Conservation (phyloP, 2,113 vertebrate species). For the Corythornis cristatus region DNA sequence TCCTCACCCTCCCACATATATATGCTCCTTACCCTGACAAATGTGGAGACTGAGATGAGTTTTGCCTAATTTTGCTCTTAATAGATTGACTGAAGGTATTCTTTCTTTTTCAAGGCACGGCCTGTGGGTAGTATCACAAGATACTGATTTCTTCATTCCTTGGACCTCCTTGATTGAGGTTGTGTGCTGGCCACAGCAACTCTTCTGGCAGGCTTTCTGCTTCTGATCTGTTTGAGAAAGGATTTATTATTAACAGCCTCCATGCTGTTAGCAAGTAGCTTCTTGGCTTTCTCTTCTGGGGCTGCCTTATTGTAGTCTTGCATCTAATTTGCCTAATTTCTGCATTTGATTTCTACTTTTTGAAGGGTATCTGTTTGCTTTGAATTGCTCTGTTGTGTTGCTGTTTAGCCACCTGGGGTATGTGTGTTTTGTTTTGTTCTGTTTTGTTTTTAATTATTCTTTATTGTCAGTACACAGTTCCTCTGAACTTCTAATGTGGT, state of each 20-base stretch:
- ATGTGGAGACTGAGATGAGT: background rate
- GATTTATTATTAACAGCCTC: background rate
- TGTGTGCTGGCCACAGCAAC: background rate
- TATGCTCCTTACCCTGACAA: background rate
- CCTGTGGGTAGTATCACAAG: background rate
- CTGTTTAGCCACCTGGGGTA: slow-evolving; percentile 26
- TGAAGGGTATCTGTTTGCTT: slow-evolving; percentile 12
- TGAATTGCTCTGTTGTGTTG: background rate
- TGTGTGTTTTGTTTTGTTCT: too few species aligned
- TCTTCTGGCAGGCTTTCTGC: background rate
- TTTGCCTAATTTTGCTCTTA: background rate
- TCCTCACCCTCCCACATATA: accelerated
- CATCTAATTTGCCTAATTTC: slow-evolving; percentile 48
- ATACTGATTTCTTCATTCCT: background rate
- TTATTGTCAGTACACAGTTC: background rate
- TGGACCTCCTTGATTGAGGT: background rate
- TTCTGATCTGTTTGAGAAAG: background rate
- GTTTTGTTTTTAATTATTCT: background rate
- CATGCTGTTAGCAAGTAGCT: background rate
- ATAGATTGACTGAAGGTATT: background rate
- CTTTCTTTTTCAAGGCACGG: background rate
- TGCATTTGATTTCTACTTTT: slow-evolving; percentile 19
- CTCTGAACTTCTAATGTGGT: background rate
- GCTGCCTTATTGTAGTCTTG: background rate
- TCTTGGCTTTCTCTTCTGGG: slow-evolving; percentile 4